Percentiles rank a stretch among this genome's conserved stretches.
phyloP scores from a whole-genome alignment of 2,113 vertebrate genomes.

The Chelonoidis abingdonii region DNA sequence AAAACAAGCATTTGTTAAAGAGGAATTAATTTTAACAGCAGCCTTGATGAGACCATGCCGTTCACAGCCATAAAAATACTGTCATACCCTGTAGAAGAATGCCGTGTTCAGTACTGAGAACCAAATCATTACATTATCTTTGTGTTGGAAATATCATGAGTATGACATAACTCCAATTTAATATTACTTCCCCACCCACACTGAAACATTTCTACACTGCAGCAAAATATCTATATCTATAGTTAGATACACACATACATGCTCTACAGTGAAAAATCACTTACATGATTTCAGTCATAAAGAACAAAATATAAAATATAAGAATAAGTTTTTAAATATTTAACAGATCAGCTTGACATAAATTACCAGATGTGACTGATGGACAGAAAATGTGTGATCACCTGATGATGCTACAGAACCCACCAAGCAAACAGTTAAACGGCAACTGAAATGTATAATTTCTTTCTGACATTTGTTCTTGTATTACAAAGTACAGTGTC shows the following conservation, averaged over 20 bases:
- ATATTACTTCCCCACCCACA: neutral
- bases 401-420: neutral
- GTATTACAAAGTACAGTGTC: neutral
- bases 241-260: neutral
- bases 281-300: neutral
- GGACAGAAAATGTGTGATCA: neutral
- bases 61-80: neutral
- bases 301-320: neutral
- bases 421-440: neutral
- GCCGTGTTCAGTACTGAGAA: neutral
- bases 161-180: neutral
- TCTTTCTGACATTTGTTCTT: neutral
- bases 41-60: neutral
- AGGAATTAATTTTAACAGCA: accelerated
- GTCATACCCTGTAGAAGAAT: accelerated
- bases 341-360: neutral
- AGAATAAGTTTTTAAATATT: neutral
- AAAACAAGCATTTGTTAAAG: neutral
- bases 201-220: neutral
- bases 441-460: neutral
- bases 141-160: neutral
- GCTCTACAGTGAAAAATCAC: neutral
- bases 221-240: neutral
- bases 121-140: neutral
- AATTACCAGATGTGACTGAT: neutral